Evolutionary conservation across 2,888 invertebrate genomes (phyloP), one percentile per base, ranked within the genome.

Genomic region (Cosmopolites sordidus): DNA sequence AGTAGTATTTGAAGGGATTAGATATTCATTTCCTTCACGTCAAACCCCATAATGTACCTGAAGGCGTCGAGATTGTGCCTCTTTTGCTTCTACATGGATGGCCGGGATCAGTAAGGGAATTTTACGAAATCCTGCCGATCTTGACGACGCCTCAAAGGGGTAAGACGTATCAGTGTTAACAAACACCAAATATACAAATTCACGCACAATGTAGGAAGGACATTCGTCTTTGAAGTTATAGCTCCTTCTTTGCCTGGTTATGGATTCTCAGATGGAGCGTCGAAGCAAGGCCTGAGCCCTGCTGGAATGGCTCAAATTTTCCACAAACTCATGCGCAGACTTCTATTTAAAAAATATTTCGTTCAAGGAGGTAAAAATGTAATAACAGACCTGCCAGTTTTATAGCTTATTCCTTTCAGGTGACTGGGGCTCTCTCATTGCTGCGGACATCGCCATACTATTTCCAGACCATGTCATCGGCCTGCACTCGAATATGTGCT

Each of bases 61-160:
- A 60, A 45, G 61, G 62, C n/a, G 57, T 42, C 60, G 78, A 78
- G 62, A 78, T 82, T 1, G 60, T 85, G 0, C 89, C 90, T 0
- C 64, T 91, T 0, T 71, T 90, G 2, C 62, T 94, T 43, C 73
- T 89, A 12, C 93, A 95, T 69, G 94, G 94, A 33, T 94, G 94
- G 94, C 92, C 93, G 0, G 91, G 92, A 0, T 89, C 89, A 0
- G 79, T 92, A 1, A 76, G 84, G n/a, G 93, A 94, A 74, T 92
- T 92, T 72, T 86, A 87, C 65, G 83, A 84, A 49, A 73, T 89
- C 0, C 83, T 90, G 46, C 88, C 89, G 0, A 67, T 81, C 41
- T 74, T 91, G n/a, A 83, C 80, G 0, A 75, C 75, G 0, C 76
- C 76, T 0, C 74, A 75, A 42, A 65, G 73, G 0, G 79, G 75